phyloP scores from a whole-genome alignment of 2,113 vertebrate genomes.

The Edolisoma coerulescens region DNA sequence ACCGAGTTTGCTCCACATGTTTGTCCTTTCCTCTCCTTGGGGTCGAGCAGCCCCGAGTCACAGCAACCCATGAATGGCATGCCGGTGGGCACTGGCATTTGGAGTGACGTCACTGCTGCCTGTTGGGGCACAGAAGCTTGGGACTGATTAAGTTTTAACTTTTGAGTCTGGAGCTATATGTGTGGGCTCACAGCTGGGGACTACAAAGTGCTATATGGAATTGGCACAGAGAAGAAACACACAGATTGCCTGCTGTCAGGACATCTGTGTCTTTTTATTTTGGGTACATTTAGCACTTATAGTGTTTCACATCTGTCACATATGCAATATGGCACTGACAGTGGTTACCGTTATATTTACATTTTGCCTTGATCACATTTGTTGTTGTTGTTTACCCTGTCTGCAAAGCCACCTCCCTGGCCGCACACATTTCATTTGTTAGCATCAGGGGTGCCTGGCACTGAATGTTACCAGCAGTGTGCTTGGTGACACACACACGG shows the following conservation, averaged over 20 bases:
- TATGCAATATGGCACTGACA: slow-evolving; percentile 52
- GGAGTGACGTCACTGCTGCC: background rate
- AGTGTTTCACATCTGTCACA: slow-evolving; percentile 66
- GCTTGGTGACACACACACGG: background rate
- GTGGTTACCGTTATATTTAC: slow-evolving; percentile 56
- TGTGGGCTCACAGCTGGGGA: slow-evolving; percentile 69
- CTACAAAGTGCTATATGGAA: slow-evolving; percentile 67
- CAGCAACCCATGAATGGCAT: background rate
- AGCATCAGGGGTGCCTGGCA: background rate
- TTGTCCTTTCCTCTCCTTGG: background rate
- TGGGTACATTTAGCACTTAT: slow-evolving; percentile 68
- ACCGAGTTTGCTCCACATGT: background rate
- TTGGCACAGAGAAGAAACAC: slow-evolving; percentile 66
- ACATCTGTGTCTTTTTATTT: slow-evolving; percentile 72
- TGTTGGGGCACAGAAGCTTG: slow-evolving; percentile 53
- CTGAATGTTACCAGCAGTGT: background rate
- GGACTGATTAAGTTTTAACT: slow-evolving; percentile 58
- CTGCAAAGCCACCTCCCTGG: slow-evolving; percentile 46
- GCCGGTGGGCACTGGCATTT: background rate
- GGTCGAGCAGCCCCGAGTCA: background rate
- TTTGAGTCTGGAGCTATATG: slow-evolving; percentile 61
- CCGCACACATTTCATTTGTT: slow-evolving; percentile 1
- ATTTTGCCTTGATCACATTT: slow-evolving; percentile 39
- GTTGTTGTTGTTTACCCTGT: slow-evolving; percentile 43
- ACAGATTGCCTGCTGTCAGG: slow-evolving; percentile 67